A percentile compares a stretch with the other conserved stretches of the same genome.
These are phyloP conservation scores for Eulimnadia texana DNA, from an alignment of 1,140 invertebrate genomes.

Conservation along the genomic window DNA sequence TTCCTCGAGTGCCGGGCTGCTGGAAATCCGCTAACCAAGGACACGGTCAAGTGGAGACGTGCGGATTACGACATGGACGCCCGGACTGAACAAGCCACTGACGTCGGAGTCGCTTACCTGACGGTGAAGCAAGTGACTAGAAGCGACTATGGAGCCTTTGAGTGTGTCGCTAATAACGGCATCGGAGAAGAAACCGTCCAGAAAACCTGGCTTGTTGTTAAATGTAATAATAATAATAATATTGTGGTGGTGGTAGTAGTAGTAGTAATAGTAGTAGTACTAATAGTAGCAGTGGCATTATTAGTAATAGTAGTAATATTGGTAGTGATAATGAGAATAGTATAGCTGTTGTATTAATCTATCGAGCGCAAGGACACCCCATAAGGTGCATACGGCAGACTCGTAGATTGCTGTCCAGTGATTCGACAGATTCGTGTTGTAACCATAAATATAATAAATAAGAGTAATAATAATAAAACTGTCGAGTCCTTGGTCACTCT, in stretches of 20 bases:
- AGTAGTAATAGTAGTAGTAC: not conserved
- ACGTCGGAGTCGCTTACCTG: conserved; percentile 61
- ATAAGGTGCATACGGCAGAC: too few relatives aligned
- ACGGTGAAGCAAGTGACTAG: conserved; percentile 58
- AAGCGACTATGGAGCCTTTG: conserved; percentile 76
- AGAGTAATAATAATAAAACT: too few relatives aligned
- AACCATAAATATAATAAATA: too few relatives aligned
- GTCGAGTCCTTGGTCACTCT: too few relatives aligned
- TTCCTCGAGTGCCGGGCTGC: conserved; percentile 73
- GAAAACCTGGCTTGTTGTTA: conserved; percentile 51
- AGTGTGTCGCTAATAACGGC: conserved; percentile 81
- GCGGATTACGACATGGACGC: conserved; percentile 46
- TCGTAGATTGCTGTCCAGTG: too few relatives aligned
- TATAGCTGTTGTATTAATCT: too few relatives aligned
- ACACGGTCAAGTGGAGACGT: conserved; percentile 77
- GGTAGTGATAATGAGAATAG: not conserved
- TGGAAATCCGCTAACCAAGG: conserved; percentile 68
- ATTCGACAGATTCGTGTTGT: too few relatives aligned
- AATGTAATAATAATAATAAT: too few relatives aligned
- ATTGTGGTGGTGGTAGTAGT: conserved; percentile 31
- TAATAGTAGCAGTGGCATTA: too few relatives aligned
- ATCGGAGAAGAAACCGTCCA: conserved; percentile 54
- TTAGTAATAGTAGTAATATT: too few relatives aligned
- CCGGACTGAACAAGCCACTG: conserved; percentile 47
- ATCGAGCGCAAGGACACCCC: too few relatives aligned